Conservation (phyloP, 2,888 invertebrate species). For the Poecilobothrus nobilitatus region DNA sequence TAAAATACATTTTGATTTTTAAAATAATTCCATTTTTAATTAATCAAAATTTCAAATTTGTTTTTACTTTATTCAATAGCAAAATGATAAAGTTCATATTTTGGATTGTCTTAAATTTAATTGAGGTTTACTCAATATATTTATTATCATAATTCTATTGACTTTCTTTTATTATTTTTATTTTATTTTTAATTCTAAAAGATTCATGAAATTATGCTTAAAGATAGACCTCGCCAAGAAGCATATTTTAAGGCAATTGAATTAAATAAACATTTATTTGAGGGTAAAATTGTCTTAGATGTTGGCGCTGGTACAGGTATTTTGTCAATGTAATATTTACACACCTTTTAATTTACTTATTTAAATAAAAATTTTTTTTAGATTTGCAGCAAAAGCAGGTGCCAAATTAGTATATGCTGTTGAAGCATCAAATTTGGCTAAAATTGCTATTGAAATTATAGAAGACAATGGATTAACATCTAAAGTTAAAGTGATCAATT, state of each 20-base stretch:
- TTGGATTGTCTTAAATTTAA: no score
- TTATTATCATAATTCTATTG: no score
- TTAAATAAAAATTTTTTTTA: background rate
- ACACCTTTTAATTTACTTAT: background rate
- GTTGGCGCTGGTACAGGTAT: constrained; percentile 84
- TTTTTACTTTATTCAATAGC: no score
- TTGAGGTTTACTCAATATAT: no score
- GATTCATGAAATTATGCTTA: constrained; percentile 74
- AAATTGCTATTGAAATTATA: constrained; percentile 56
- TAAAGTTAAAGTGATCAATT: constrained; percentile 53
- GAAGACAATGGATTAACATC: constrained; percentile 61
- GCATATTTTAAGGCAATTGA: constrained; percentile 75
- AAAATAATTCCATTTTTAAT: no score
- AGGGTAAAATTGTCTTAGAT: constrained; percentile 74
- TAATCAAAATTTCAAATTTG: no score
- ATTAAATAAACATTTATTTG: constrained; percentile 55
- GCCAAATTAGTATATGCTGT: constrained; percentile 78
- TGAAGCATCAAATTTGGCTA: constrained; percentile 67
- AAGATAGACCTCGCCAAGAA: constrained; percentile 64
- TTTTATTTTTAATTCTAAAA: constrained; percentile 31
- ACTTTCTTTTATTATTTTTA: no score
- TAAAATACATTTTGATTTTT: no score
- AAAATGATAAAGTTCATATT: no score
- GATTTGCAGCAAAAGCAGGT: constrained; percentile 79
- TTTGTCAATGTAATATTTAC: constrained; percentile 53